A percentile compares a stretch with the other conserved stretches of the same genome.
Conservation (phyloP, 2,888 invertebrate species). For the Holacanthella duospinosa region DNA sequence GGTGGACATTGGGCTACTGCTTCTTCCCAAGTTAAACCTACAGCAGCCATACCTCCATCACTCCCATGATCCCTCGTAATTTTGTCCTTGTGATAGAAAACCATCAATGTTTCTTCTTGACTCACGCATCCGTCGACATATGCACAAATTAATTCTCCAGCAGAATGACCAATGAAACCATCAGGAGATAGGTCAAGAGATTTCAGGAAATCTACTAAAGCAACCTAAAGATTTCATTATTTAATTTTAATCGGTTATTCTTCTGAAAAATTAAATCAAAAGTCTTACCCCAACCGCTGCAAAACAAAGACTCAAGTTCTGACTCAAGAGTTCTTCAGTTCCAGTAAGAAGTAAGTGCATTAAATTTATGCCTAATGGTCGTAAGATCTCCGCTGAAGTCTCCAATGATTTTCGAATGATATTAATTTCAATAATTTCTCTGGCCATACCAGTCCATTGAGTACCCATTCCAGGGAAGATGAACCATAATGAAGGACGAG, state of each 20-base stretch:
- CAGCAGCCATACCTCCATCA: slow-evolving; percentile 44
- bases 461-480: slow-evolving; percentile 52
- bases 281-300: slow-evolving; percentile 4
- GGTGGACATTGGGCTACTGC: slow-evolving; percentile 60
- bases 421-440: slow-evolving; percentile 45
- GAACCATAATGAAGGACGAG: slow-evolving; percentile 48
- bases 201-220: slow-evolving; percentile 73
- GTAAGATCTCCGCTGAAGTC: slow-evolving; percentile 64
- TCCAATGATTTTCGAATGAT: slow-evolving; percentile 57
- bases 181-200: slow-evolving; percentile 69
- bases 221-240: no score
- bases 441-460: slow-evolving; percentile 51
- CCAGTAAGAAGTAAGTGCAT: slow-evolving; percentile 65
- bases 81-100: slow-evolving; percentile 55
- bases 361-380: slow-evolving; percentile 70
- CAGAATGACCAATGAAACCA: slow-evolving; percentile 92
- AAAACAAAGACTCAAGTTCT: slow-evolving; percentile 41
- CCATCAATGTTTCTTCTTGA: slow-evolving; percentile 81
- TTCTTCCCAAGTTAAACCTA: slow-evolving; percentile 49
- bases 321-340: slow-evolving; percentile 73
- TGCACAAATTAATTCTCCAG: slow-evolving; percentile 85
- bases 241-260: no score
- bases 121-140: slow-evolving; percentile 93
- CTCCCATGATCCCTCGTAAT: background rate
- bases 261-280: no score